These are phyloP conservation scores for Drosophila setifemur DNA, from an alignment of 1,140 invertebrate species.

Conservation along the genomic window DNA sequence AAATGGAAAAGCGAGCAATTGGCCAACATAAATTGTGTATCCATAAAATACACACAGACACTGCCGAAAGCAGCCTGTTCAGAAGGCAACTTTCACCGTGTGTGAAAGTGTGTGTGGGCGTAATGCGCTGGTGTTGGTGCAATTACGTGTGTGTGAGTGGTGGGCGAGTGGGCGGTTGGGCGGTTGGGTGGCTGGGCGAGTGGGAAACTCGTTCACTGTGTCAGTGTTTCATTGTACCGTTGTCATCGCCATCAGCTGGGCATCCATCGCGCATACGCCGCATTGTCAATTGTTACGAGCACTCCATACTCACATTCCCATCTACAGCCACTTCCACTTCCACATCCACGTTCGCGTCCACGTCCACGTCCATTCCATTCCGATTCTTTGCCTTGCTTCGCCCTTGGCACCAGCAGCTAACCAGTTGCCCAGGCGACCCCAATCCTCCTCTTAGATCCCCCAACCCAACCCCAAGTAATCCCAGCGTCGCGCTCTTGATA, in stretches of 20 bases:
- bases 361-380: not conserved
- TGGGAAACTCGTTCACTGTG: constrained; percentile 74
- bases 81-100: constrained; percentile 39
- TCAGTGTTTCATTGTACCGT: constrained; percentile 66
- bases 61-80: constrained; percentile 28
- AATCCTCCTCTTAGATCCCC: constrained; percentile 44
- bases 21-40: constrained; percentile 77
- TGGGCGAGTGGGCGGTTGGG: constrained; percentile 16
- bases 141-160: constrained; percentile 18
- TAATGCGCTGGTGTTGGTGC: constrained; percentile 8
- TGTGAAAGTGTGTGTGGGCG: constrained; percentile 8
- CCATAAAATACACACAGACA: constrained; percentile 67
- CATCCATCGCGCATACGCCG: constrained; percentile 75
- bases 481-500: constrained; percentile 63
- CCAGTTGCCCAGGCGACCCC: constrained; percentile 47
- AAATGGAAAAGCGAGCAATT: constrained; percentile 58
- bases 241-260: constrained; percentile 45
- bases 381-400: constrained; percentile 6
- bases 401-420: constrained; percentile 57
- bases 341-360: not conserved
- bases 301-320: not conserved
- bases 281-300: constrained; percentile 67
- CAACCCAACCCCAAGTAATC: constrained; percentile 4
- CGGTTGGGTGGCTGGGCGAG: constrained; percentile 17
- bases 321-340: not conserved